These are phyloP conservation scores for Noctuana brunneofusca DNA, from an alignment of 2,888 invertebrate species.

Conservation along the genomic window DNA sequence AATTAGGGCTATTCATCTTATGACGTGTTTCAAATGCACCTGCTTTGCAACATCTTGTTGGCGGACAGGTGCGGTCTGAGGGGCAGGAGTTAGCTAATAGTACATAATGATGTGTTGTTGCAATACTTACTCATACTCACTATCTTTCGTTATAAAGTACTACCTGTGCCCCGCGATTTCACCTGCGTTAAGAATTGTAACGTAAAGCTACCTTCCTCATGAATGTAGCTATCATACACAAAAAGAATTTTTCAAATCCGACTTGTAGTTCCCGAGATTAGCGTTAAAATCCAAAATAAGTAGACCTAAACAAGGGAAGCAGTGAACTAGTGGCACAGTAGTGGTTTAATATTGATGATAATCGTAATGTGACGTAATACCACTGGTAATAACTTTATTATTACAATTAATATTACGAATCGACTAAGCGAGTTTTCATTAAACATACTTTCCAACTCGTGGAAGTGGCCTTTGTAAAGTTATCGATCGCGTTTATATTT, in stretches of 20 bases:
- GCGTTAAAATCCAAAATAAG: not conserved
- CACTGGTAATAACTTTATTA: not conserved
- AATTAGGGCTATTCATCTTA: not conserved
- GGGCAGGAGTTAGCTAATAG: not conserved
- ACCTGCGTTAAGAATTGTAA: too few relatives aligned
- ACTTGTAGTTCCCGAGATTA: too few relatives aligned
- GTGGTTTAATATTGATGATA: not conserved
- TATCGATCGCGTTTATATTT: not conserved
- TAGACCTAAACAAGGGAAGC: not conserved
- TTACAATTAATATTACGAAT: not conserved
- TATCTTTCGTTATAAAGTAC: too few relatives aligned
- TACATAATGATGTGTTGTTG: not conserved
- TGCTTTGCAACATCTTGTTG: slow-evolving; percentile 9
- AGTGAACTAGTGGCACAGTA: not conserved
- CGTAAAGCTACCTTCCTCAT: too few relatives aligned
- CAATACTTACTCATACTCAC: too few relatives aligned
- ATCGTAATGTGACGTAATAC: not conserved
- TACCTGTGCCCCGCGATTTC: too few relatives aligned
- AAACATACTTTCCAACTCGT: not conserved
- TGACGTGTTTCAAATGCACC: slow-evolving; percentile 2
- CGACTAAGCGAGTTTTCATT: not conserved
- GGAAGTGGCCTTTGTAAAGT: not conserved
- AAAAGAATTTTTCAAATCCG: too few relatives aligned
- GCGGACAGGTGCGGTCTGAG: slow-evolving; percentile 4
- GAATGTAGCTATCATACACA: too few relatives aligned